phyloP scores from a whole-genome alignment of 2,797 vertebrate species.

The Acanthis flammea region DNA sequence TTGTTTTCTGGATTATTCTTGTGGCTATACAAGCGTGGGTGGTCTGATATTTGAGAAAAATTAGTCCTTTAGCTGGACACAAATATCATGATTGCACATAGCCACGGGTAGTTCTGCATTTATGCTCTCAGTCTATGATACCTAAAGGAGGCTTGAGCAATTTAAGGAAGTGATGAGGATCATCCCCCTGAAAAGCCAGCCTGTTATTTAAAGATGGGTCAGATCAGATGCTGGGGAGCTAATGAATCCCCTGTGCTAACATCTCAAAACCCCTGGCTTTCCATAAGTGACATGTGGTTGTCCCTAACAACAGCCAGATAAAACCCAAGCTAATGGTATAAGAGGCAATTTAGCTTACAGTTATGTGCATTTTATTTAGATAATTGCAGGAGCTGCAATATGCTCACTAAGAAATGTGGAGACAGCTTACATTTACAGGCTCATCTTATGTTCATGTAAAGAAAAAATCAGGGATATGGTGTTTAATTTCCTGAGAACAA shows the following conservation, averaged over 20 bases:
- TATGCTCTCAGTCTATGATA: neutral
- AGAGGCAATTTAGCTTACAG: neutral
- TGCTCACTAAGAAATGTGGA: neutral
- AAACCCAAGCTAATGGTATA: neutral
- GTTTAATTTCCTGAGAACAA: neutral
- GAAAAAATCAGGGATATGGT: neutral
- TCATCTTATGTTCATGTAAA: neutral
- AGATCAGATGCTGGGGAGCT: neutral
- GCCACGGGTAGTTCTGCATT: neutral
- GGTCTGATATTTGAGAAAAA: neutral
- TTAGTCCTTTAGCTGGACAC: neutral
- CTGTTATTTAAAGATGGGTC: neutral
- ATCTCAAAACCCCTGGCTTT: neutral
- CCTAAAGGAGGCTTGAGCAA: neutral
- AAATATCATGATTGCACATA: neutral
- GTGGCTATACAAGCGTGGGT: neutral
- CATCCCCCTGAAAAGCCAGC: neutral
- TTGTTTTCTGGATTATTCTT: neutral
- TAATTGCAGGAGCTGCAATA: neutral
- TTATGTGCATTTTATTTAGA: neutral
- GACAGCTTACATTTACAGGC: neutral
- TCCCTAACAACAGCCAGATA: neutral
- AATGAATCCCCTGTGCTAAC: neutral
- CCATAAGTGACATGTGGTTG: neutral
- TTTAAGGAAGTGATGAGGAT: neutral